Percentiles rank a stretch among this genome's conserved stretches.
These are phyloP conservation scores for Aulostomus chinensis DNA, from an alignment of 2,797 vertebrate species.

Conservation along the genomic window DNA sequence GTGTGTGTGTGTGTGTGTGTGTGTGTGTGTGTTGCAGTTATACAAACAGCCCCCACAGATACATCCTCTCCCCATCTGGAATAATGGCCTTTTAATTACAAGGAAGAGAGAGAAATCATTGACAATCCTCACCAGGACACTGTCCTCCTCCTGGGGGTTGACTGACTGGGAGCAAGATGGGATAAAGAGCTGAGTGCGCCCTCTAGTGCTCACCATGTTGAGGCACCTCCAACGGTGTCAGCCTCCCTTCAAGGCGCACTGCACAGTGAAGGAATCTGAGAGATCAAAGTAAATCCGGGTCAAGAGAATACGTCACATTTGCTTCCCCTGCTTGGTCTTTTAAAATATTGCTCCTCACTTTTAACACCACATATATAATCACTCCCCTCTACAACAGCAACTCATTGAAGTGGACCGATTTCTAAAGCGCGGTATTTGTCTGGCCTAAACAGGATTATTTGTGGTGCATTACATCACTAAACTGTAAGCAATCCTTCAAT, in stretches of 20 bases:
- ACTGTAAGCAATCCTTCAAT: conserved; percentile 43
- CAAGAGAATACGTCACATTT: conserved; percentile 3
- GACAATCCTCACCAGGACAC: conserved; percentile 34
- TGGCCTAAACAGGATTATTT: conserved; percentile 36
- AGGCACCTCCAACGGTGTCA: no score
- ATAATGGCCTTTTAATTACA: conserved; percentile 59
- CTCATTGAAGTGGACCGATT: conserved; percentile 39
- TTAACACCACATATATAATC: conserved; percentile 19
- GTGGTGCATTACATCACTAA: conserved; percentile 45
- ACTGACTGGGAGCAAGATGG: conserved; percentile 5
- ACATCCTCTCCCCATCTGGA: conserved; percentile 34
- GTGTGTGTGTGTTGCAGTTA: conserved; percentile 21
- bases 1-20: no score
- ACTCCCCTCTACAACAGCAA: conserved; percentile 1
- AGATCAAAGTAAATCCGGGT: conserved; percentile 13
- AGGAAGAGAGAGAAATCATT: conserved; percentile 40
- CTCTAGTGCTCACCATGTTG: conserved; percentile 50
- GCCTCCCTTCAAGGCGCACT: no score
- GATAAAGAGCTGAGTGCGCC: conserved; percentile 33
- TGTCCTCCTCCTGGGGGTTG: conserved; percentile 18
- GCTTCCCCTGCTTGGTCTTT: conserved; percentile 7
- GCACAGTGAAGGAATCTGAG: neutral
- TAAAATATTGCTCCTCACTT: conserved; percentile 24
- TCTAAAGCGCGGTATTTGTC: conserved; percentile 26
- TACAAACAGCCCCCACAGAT: conserved; percentile 32